Percentiles rank a stretch among this genome's conserved stretches.
Evolutionary conservation across 2,113 vertebrate genomes (phyloP).

Genomic region (Thalassarche chlororhynchos): DNA sequence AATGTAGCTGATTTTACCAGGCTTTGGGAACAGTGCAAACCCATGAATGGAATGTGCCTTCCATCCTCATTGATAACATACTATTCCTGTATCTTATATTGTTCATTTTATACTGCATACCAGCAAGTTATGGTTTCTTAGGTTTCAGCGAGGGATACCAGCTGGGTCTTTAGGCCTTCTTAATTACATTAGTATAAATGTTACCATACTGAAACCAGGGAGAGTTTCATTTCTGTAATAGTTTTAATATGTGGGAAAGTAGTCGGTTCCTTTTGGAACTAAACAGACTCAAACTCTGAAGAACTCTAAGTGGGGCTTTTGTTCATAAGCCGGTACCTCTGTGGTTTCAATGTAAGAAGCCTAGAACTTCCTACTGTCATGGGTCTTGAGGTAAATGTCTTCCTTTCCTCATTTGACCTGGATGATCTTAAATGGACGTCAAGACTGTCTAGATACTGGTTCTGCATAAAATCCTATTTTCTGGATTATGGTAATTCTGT

Average conservation of each 20-base stretch:
- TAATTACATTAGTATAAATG: neutral
- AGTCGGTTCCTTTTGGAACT: neutral
- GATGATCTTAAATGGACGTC: neutral
- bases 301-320: neutral
- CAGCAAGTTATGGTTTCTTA: fast-evolving
- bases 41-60: neutral
- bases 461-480: neutral
- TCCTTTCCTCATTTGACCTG: neutral
- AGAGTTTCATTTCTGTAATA: neutral
- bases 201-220: neutral
- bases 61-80: neutral
- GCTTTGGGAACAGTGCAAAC: neutral
- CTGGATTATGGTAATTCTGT: neutral
- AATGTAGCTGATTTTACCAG: neutral
- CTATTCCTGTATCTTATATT: neutral
- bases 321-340: neutral
- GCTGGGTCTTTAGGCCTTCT: neutral
- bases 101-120: neutral
- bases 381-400: neutral
- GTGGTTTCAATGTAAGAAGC: neutral
- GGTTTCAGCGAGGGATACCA: neutral
- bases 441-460: neutral
- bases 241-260: neutral
- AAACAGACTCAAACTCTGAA: neutral
- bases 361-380: neutral